Base-by-base conservation (phyloP, 2,888 invertebrate species). In the Orthosia incerta region DNA sequence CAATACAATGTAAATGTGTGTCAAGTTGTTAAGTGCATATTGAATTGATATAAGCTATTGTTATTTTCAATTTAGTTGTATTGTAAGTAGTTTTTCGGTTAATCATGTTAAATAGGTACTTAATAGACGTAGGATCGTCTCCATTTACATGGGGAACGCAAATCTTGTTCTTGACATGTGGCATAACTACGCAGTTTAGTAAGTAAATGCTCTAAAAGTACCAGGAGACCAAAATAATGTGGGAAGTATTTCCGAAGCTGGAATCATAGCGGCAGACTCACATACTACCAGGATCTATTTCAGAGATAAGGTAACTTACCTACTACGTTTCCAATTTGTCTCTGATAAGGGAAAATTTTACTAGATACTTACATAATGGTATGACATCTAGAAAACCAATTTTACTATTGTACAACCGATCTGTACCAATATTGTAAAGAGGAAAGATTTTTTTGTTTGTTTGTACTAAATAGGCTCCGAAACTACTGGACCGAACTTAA, bases 1-100 rank as follows among this genome's bases (percentile, higher is more conserved):
- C 13, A 74, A 56, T 31, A 39, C 20, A 45, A 11, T 56, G 64
- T 50, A 23, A 45, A 57, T 75, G 56, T 56, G n/a, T 57, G 76
- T 57, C 50, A 74, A 76, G 46, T 51, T 57, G 50, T 45, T 50
- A 1, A 63, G 39, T 48, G 48, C 20, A 18, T 39, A 63, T 55
- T 56, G 63, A 63, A 63, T n/a, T 16, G 39, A 15, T 74, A 23
- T 56, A 75, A 39, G 9, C 9, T 39, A 48, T 64, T 50, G 48
- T 64, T 75, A 75, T 56, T 26, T 73, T 64, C 48, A 64, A 20
- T 18, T 62, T 23, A 12, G 23, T 48, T 4, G 31, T 53, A 31
- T 7, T n/a, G 4, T 15, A 23, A 46, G 18, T 23, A n/a, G 9
- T 18, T 51, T 51, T 26, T 60, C 31, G 46, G 18, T 53, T 48